phyloP scores from a whole-genome alignment of 2,113 vertebrate species.

The Halichoeres trimaculatus region DNA sequence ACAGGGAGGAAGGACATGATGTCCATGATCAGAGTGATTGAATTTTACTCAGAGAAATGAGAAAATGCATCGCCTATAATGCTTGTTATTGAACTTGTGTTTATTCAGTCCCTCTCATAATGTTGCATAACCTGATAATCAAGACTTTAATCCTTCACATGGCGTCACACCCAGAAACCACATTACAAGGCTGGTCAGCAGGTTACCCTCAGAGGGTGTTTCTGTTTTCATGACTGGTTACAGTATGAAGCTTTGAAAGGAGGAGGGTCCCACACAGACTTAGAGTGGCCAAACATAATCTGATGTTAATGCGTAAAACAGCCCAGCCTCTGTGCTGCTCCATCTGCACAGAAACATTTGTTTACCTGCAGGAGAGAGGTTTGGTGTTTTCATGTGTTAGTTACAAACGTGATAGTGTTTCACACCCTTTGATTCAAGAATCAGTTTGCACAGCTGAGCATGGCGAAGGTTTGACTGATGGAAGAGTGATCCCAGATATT shows the following conservation, averaged over 20 bases:
- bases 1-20: conserved; percentile 41
- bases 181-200: conserved; percentile 17
- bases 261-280: conserved; percentile 8
- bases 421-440: neutral
- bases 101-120: conserved; percentile 17
- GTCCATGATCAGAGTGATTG: conserved; percentile 44
- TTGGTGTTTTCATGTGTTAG: neutral
- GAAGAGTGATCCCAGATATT: neutral
- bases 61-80: conserved; percentile 9
- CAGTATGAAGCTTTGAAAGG: conserved; percentile 26
- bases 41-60: conserved; percentile 14
- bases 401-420: neutral
- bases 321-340: conserved; percentile 34
- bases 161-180: conserved; percentile 26
- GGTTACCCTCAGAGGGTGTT: conserved; percentile 29
- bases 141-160: conserved; percentile 4
- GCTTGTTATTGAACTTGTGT: conserved; percentile 5
- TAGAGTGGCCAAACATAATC: conserved; percentile 48
- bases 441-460: neutral
- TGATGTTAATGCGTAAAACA: conserved; percentile 41
- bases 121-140: conserved; percentile 44
- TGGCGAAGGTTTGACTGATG: neutral
- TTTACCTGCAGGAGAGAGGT: conserved; percentile 3
- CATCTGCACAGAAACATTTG: conserved; percentile 13
- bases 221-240: conserved; percentile 43